Conservation (phyloP, 2,888 invertebrate genomes). For the Caenorhabditis sp. region DNA sequence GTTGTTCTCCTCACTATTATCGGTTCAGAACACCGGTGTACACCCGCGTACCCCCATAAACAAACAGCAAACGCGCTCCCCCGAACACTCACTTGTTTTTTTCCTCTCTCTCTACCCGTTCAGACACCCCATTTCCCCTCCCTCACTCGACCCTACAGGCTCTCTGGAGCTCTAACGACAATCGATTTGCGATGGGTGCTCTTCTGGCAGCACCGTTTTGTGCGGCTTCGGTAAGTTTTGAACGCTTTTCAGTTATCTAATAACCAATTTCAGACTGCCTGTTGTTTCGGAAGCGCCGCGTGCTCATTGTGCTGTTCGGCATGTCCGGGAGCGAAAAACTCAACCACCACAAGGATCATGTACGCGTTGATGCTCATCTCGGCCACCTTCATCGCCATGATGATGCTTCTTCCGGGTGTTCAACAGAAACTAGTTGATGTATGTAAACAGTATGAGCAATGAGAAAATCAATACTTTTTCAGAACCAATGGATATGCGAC, state of each 20-base stretch:
- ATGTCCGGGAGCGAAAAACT: constrained; percentile 97
- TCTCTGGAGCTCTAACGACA: constrained; percentile 1
- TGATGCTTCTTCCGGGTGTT: constrained; percentile 93
- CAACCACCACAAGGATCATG: constrained; percentile 95
- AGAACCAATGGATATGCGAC: constrained; percentile 81
- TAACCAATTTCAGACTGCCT: constrained; percentile 91
- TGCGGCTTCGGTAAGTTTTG: constrained; percentile 52
- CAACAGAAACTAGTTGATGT: constrained; percentile 91
- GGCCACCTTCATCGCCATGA: constrained; percentile 92
- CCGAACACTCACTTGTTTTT: background rate
- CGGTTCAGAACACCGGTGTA: background rate
- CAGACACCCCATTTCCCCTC: background rate
- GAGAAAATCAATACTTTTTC: background rate
- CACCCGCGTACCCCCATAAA: constrained; percentile 3
- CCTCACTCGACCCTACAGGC: constrained; percentile 15
- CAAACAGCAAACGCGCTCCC: constrained; percentile 57
- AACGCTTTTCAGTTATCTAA: background rate
- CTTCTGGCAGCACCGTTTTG: constrained; percentile 57
- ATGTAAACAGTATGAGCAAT: constrained; percentile 65
- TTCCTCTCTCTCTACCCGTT: constrained; percentile 7
- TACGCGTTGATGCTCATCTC: constrained; percentile 93
- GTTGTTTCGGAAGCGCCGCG: constrained; percentile 97
- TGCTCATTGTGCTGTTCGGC: constrained; percentile 97
- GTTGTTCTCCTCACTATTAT: background rate
- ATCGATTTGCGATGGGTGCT: constrained; percentile 56